Evolutionary conservation across 2,888 invertebrate species (phyloP).

Genomic region (Bombylius discolor): DNA sequence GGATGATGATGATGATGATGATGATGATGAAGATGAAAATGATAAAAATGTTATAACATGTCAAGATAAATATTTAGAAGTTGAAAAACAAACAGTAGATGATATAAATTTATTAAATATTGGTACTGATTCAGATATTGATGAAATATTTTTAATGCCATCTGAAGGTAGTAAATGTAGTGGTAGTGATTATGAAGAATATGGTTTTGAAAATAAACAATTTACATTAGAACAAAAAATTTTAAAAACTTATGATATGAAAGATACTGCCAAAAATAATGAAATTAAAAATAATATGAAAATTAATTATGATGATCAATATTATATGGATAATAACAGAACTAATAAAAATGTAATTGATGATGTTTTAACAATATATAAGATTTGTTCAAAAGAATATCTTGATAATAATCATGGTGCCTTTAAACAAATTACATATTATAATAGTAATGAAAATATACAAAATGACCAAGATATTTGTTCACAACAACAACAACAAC

Average conservation of each 20-base stretch:
- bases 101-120: not conserved
- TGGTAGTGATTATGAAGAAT: constrained; percentile 10
- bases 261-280: not conserved
- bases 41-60: not conserved
- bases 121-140: constrained; percentile 15
- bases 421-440: not conserved
- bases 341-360: constrained; percentile 1
- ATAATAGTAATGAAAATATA: not conserved
- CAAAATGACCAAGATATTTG: not conserved
- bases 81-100: constrained; percentile 4
- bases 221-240: constrained; percentile 11
- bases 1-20: constrained; percentile 7
- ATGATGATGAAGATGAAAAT: constrained; percentile 5
- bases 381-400: constrained; percentile 15
- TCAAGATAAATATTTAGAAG: not conserved
- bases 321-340: too few relatives aligned
- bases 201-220: constrained; percentile 15
- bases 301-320: too few relatives aligned
- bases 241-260: not conserved
- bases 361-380: constrained; percentile 17
- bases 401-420: not conserved
- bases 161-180: constrained; percentile 11
- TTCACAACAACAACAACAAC: not conserved
- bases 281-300: not conserved
- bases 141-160: constrained; percentile 19